A percentile compares a stretch with the other conserved stretches of the same genome.
phyloP scores from a whole-genome alignment of 2,888 invertebrate species.

The Cabera pusaria region DNA sequence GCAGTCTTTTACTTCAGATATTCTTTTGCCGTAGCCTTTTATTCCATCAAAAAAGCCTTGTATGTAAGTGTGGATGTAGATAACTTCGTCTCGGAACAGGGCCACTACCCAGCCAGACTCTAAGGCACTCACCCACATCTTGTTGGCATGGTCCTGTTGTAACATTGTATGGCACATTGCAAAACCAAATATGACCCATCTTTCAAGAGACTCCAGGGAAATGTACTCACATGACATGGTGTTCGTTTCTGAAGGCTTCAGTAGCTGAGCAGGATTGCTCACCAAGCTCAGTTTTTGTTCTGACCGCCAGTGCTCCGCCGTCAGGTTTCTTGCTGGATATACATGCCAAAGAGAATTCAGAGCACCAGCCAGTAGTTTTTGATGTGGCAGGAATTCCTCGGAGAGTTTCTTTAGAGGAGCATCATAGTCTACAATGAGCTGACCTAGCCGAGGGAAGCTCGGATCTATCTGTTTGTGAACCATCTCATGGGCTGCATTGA shows the following conservation, averaged over 20 bases:
- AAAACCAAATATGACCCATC: slow-evolving; percentile 98
- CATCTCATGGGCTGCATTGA: slow-evolving; percentile 99
- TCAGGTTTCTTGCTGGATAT: slow-evolving; percentile 94
- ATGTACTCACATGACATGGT: slow-evolving; percentile 99
- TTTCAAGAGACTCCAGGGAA: slow-evolving; percentile 96
- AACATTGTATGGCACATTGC: slow-evolving; percentile 95
- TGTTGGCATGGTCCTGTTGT: slow-evolving; percentile 92
- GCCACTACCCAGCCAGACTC: slow-evolving; percentile 97
- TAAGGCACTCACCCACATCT: slow-evolving; percentile 95
- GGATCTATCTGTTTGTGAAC: slow-evolving; percentile 94
- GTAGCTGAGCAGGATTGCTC: slow-evolving; percentile 95
- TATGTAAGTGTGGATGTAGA: slow-evolving; percentile 97
- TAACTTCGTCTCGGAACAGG: slow-evolving; percentile 97
- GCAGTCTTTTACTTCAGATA: slow-evolving; percentile 98
- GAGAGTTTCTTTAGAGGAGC: slow-evolving; percentile 96
- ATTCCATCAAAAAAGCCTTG: slow-evolving; percentile 96
- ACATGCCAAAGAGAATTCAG: slow-evolving; percentile 94
- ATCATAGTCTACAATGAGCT: slow-evolving; percentile 99
- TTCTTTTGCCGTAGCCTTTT: slow-evolving; percentile 96
- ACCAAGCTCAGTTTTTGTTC: slow-evolving; percentile 96
- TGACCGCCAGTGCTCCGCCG: slow-evolving; percentile 97
- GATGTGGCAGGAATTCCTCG: slow-evolving; percentile 98
- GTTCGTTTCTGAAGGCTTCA: slow-evolving; percentile 97
- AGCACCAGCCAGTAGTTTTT: slow-evolving; percentile 92
- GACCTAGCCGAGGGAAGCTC: slow-evolving; percentile 97